Base-by-base conservation (phyloP, 2,888 invertebrate genomes). In the Maniola hyperantus region DNA sequence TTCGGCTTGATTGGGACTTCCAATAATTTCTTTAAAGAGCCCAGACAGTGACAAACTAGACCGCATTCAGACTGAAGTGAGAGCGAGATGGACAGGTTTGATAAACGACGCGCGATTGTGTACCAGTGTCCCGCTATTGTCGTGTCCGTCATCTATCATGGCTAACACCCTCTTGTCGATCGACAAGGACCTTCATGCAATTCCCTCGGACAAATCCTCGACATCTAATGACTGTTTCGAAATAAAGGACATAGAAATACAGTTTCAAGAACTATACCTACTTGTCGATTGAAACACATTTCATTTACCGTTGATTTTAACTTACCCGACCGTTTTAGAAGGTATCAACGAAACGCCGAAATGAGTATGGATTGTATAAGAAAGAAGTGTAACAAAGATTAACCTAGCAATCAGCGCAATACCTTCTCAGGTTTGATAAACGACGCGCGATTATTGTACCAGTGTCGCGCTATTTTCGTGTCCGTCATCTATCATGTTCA, bases 161-260 rank as follows among this genome's bases (percentile, higher is more conserved):
- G 46, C 46, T 46, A 46, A 46, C 46, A 46, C 46, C 46, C 46
- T 13, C 46, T 46, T 46, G 46, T 46, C 46, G 46, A 46, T 46
- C n/a, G 46, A n/a, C 46, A n/a, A 46, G 46, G 46, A 46, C 46
- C 15, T 7, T 46, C 7, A 13, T 44, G 5, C 44, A 44, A 46
- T 46, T 15, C 46, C 5, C 10, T 4, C 36, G 11, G 39, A 39
- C 39, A 39, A 39, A 4, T 39, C 39, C 39, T 39, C 39, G 8
- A 39, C 36, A 39, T 39, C 26, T 26, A 26, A 26, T 26, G 26
- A 26, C 4, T 26, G 26, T 4, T 26, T 26, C 4, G 26, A 26
- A 26, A 26, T 26, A 26, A 26, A 26, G 26, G 26, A 26, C 26
- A n/a, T n/a, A n/a, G n/a, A n/a, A n/a, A n/a, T n/a, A n/a, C n/a